Conservation (phyloP, 2,888 invertebrate species). For the Hirtodrosophila histrioides region DNA sequence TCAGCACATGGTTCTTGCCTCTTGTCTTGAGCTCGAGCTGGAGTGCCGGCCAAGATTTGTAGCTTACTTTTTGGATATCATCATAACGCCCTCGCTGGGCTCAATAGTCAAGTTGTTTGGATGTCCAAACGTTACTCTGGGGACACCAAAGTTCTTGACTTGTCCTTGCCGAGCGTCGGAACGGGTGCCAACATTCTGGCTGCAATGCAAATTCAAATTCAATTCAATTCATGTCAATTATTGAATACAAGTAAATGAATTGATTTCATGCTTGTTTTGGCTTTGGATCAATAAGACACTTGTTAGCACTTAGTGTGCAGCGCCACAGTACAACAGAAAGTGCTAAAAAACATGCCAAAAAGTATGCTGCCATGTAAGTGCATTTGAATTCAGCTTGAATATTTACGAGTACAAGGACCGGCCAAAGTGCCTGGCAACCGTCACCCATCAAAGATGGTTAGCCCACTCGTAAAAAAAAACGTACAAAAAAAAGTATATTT, state of each 20-base stretch:
- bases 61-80: conserved; percentile 22
- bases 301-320: conserved; percentile 65
- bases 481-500: conserved; percentile 6
- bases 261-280: conserved; percentile 55
- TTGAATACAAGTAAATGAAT: conserved; percentile 48
- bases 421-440: conserved; percentile 55
- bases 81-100: conserved; percentile 39
- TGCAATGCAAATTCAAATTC: conserved; percentile 25
- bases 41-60: conserved; percentile 63
- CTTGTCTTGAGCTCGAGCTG: conserved; percentile 33
- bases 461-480: conserved; percentile 25
- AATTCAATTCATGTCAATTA: conserved; percentile 33
- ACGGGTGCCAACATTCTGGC: conserved; percentile 15
- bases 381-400: conserved; percentile 73
- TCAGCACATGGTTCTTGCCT: conserved; percentile 54
- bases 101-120: conserved; percentile 66
- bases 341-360: conserved; percentile 27
- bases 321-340: conserved; percentile 19
- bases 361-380: conserved; percentile 46
- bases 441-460: conserved; percentile 37
- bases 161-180: neutral
- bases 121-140: neutral
- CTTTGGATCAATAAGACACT: conserved; percentile 62
- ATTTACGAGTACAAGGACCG: conserved; percentile 68
- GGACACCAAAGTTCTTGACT: conserved; percentile 3